These are phyloP conservation scores for Doryteuthis pealeii DNA, from an alignment of 1,140 invertebrate genomes.

Conservation along the genomic window DNA sequence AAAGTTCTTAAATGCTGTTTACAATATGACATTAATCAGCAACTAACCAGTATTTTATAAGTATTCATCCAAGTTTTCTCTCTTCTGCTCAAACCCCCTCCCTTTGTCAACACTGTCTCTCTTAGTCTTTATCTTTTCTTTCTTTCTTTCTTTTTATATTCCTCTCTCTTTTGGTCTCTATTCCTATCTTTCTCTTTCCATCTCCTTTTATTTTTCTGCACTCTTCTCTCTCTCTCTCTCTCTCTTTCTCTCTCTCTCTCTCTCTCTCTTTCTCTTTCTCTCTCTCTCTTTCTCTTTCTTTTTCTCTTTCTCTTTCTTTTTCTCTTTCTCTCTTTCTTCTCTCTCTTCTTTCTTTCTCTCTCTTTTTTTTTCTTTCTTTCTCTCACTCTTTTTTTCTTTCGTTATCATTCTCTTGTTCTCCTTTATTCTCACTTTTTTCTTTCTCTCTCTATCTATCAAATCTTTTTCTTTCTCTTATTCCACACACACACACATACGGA, in stretches of 20 bases:
- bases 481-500: not conserved
- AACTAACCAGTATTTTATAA: too few relatives aligned
- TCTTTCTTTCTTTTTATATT: not conserved
- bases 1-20: too few relatives aligned
- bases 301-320: not conserved
- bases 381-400: not conserved
- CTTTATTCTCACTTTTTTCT: not conserved
- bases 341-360: conserved; percentile 76
- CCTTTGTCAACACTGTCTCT: not conserved
- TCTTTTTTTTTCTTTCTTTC: not conserved
- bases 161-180: not conserved
- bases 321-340: conserved; percentile 34
- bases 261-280: not conserved
- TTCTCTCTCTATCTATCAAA: not conserved
- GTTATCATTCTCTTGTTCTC: not conserved
- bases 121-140: not conserved
- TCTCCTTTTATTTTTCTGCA: not conserved
- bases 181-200: not conserved
- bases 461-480: not conserved
- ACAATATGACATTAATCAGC: too few relatives aligned
- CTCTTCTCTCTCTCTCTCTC: not conserved
- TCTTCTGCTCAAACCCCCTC: not conserved
- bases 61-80: not conserved
- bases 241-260: not conserved
- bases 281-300: not conserved